Evolutionary conservation across 2,888 invertebrate genomes (phyloP).

Genomic region (Lepidocyrtoides sp.): DNA sequence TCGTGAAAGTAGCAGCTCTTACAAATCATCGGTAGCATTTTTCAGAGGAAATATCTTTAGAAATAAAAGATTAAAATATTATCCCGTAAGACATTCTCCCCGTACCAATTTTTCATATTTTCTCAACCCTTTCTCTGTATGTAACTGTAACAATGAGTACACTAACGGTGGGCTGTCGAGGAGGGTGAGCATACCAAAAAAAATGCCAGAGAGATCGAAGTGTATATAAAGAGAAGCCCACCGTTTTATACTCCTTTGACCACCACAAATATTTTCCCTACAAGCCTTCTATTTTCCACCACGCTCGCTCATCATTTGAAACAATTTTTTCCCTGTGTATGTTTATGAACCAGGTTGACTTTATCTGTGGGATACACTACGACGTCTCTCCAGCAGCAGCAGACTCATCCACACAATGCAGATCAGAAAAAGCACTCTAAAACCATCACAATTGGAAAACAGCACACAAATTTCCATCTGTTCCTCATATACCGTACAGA

Average conservation of each 20-base stretch:
- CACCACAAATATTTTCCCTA: neutral
- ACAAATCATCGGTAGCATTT: neutral
- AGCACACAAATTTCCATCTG: neutral
- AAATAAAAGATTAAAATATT: conserved; percentile 29
- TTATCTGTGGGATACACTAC: conserved; percentile 62
- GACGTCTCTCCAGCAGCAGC: conserved; percentile 43
- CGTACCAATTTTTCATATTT: conserved; percentile 12
- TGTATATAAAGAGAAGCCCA: neutral
- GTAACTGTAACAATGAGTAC: conserved; percentile 47
- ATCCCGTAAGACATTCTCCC: neutral
- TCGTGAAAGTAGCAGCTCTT: neutral
- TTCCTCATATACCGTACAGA: neutral
- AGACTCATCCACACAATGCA: neutral
- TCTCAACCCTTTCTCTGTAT: conserved; percentile 58
- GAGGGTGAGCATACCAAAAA: conserved; percentile 1
- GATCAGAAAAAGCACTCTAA: neutral
- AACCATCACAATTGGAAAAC: neutral
- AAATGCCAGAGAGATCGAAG: neutral
- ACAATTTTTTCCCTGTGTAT: conserved; percentile 26
- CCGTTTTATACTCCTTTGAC: too few relatives aligned
- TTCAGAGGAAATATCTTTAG: neutral
- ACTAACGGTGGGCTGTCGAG: conserved; percentile 9
- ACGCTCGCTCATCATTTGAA: conserved; percentile 20
- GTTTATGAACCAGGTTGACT: conserved; percentile 28
- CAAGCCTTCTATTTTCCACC: neutral